Evolutionary conservation across 2,888 invertebrate species (phyloP), one percentile per base, ranked within the genome.

Genomic region (Timema podura): DNA sequence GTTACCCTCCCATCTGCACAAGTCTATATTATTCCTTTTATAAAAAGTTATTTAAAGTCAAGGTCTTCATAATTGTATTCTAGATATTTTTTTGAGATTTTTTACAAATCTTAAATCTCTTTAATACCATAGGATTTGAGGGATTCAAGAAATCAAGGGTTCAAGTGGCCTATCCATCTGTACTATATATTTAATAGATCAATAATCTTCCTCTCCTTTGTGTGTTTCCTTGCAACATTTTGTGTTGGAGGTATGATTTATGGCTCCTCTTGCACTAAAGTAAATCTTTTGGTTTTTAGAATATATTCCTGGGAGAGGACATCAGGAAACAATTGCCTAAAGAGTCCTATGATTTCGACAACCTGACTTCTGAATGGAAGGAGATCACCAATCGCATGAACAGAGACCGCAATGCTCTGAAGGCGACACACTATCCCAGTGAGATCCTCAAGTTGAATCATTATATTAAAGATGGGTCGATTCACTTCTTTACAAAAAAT

Each of bases 251-350:
- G 10, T 66, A 65, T 67, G 70, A 47, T 64, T 61, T 73, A 74
- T 30, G 30, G 30, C 30, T 30, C 30, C 30, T 30, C 30, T 30
- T 30, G 30, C 30, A 30, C 30, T 30, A 30, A 30, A 30, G 1
- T 30, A 30, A 30, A 30, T 3, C 30, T 30, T 51, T 11, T 51
- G 46, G 11, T 46, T 57, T 77, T 64, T 77, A 87, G 86, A 95
- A 90, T 79, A 95, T 95, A 79, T 95, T 95, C 82, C 83, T 85
- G 74, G 93, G 93, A 0, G 95, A 95, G 80, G 95, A 95, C 79
- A 94, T 95, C 71, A 84, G 91, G 72, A 91, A 90, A 76, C 94
- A 95, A 80, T 81, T 95, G 68, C 94, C 95, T 0, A 81, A 82
- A 70, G 93, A 93, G 82, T 88, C 91, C 0, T 83, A 86, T 69